phyloP scores from a whole-genome alignment of 2,888 invertebrate genomes.

The Apotomis capreana region DNA sequence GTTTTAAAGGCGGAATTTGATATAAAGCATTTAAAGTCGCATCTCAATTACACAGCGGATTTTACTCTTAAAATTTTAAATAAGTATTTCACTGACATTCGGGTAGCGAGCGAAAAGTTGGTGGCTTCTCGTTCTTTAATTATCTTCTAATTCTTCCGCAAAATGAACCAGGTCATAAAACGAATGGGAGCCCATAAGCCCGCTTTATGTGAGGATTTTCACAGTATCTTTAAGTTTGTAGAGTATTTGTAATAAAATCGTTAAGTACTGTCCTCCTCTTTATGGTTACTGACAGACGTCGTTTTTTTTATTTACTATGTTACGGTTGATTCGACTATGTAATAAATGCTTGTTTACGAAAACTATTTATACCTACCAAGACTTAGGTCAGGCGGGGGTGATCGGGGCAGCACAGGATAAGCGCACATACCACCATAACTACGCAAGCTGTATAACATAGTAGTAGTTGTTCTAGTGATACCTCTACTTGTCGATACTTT shows the following conservation, averaged over 20 bases:
- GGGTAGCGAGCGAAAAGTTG: constrained; percentile 41
- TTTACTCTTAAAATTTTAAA: not conserved
- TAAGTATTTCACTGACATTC: not conserved
- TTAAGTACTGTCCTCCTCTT: constrained; percentile 26
- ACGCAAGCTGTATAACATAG: too few relatives aligned
- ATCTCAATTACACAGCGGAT: not conserved
- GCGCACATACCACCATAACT: too few relatives aligned
- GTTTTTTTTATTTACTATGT: not conserved
- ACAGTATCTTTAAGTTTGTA: constrained; percentile 45
- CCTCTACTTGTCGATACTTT: too few relatives aligned
- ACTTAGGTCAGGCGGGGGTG: too few relatives aligned
- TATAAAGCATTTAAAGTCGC: too few relatives aligned
- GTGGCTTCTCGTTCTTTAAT: constrained; percentile 51
- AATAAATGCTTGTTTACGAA: too few relatives aligned
- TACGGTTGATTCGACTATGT: not conserved
- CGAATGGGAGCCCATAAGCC: constrained; percentile 52
- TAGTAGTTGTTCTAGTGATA: too few relatives aligned
- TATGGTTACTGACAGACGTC: constrained; percentile 10
- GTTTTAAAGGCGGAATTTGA: too few relatives aligned
- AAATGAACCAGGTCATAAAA: constrained; percentile 52
- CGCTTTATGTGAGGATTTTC: constrained; percentile 47
- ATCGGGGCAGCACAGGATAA: too few relatives aligned
- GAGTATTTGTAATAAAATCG: constrained; percentile 45
- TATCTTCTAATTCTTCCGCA: constrained; percentile 50
- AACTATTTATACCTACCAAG: too few relatives aligned